Conservation (phyloP, 35 echinoderm and acorn worm species). For the Diadema setosum region DNA sequence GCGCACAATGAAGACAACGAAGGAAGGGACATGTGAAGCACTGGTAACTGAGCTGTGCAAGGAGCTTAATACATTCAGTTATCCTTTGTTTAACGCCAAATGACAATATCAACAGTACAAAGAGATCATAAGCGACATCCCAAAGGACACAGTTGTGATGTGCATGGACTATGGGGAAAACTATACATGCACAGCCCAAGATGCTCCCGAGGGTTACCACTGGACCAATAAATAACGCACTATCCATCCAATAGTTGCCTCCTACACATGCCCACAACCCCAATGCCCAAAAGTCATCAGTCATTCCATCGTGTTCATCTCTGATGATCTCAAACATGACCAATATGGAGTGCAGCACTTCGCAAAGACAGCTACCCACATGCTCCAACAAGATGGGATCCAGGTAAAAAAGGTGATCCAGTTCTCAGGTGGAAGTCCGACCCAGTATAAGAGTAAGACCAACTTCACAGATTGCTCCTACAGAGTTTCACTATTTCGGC, state of each 20-base stretch:
- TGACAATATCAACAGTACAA: constrained; percentile 9
- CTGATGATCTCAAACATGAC: constrained; percentile 1
- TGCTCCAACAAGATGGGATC: not conserved
- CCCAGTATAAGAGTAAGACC: constrained; percentile 53
- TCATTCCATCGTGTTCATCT: not conserved
- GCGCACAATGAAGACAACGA: not conserved
- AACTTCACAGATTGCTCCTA: not conserved
- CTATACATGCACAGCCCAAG: constrained; percentile 24
- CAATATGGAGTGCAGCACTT: constrained; percentile 5
- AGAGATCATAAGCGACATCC: not conserved
- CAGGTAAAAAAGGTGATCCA: not conserved
- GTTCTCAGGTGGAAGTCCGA: constrained; percentile 7
- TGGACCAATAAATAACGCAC: constrained; percentile 27
- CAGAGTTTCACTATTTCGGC: no score
- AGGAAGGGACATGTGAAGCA: not conserved
- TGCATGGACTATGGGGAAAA: constrained; percentile 46
- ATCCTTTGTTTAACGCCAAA: not conserved
- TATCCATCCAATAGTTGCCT: constrained; percentile 12
- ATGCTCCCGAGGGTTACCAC: constrained; percentile 15
- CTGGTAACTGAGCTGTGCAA: not conserved
- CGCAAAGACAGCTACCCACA: not conserved
- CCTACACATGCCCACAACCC: not conserved
- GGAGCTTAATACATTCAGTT: not conserved
- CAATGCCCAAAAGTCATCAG: not conserved
- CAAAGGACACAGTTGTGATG: not conserved